phyloP scores from a whole-genome alignment of 2,888 invertebrate species.

The Agonopterix heracliana region DNA sequence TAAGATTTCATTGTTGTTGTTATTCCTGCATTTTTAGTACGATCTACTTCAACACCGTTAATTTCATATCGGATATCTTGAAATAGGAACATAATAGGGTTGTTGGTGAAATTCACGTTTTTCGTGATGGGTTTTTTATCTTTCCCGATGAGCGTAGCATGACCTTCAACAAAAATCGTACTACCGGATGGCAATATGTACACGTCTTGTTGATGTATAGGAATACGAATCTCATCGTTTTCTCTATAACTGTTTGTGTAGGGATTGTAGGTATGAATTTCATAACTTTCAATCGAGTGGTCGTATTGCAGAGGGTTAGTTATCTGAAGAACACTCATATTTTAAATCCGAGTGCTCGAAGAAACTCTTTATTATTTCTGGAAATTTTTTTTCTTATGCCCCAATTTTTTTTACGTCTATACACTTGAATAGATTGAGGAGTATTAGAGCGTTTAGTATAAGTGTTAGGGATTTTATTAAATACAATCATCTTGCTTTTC shows the following conservation, averaged over 20 bases:
- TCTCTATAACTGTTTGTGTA: constrained; percentile 20
- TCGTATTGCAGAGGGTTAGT: not conserved
- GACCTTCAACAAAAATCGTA: constrained; percentile 23
- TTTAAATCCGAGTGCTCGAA: constrained; percentile 19
- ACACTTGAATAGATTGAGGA: not conserved
- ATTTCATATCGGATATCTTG: constrained; percentile 37
- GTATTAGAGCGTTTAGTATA: not conserved
- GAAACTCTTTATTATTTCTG: constrained; percentile 8
- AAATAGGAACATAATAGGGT: constrained; percentile 28
- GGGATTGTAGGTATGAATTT: constrained; percentile 10
- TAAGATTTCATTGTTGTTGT: constrained; percentile 33
- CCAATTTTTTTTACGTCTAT: not conserved
- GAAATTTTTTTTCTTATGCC: constrained; percentile 5
- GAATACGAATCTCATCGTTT: constrained; percentile 27
- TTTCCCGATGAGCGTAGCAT: constrained; percentile 3
- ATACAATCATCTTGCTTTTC: constrained; percentile 8
- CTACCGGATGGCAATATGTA: constrained; percentile 27
- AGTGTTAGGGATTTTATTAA: not conserved
- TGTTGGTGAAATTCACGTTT: constrained; percentile 17
- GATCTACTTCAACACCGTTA: constrained; percentile 33
- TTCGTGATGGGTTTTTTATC: not conserved
- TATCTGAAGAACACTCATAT: constrained; percentile 14
- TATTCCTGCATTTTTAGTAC: constrained; percentile 32
- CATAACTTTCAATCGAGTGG: not conserved
- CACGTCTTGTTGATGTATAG: constrained; percentile 27